phyloP scores from a whole-genome alignment of 2,797 vertebrate species.

The Xenops minutus region DNA sequence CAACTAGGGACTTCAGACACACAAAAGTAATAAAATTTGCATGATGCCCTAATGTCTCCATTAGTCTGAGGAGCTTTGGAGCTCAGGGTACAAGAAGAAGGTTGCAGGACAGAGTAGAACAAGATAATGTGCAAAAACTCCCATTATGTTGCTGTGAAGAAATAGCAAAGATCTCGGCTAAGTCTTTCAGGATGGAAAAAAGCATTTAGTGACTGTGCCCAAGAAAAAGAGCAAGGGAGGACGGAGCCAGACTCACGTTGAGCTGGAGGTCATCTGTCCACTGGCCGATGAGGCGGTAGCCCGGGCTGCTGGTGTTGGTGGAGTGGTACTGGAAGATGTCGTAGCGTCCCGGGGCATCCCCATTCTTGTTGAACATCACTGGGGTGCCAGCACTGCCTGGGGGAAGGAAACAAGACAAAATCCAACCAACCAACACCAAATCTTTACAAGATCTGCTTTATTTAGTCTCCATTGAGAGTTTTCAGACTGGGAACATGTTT shows the following conservation, averaged over 20 bases:
- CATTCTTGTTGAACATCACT: slow-evolving; percentile 96
- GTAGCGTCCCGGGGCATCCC: slow-evolving; percentile 94
- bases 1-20: not conserved
- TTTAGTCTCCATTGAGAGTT: rapidly evolving
- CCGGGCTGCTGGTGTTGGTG: slow-evolving; percentile 85
- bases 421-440: not conserved
- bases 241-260: slow-evolving; percentile 79
- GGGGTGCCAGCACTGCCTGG: slow-evolving; percentile 93
- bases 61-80: not conserved
- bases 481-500: too few relatives aligned
- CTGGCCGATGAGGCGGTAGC: slow-evolving; percentile 90
- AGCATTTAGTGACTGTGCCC: not conserved
- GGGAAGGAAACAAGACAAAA: slow-evolving; percentile 26
- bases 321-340: slow-evolving; percentile 97
- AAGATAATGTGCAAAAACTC: not conserved
- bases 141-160: rapidly evolving
- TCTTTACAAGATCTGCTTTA: not conserved
- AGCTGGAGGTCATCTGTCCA: slow-evolving; percentile 96
- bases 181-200: not conserved
- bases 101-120: not conserved
- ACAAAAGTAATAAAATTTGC: not conserved
- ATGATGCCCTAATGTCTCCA: not conserved
- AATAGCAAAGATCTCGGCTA: rapidly evolving
- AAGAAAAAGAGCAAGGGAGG: not conserved
- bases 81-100: not conserved